A percentile compares a stretch with the other conserved stretches of the same genome.
Conservation (phyloP, 2,113 vertebrate species). For the Peromyscus californicus region DNA sequence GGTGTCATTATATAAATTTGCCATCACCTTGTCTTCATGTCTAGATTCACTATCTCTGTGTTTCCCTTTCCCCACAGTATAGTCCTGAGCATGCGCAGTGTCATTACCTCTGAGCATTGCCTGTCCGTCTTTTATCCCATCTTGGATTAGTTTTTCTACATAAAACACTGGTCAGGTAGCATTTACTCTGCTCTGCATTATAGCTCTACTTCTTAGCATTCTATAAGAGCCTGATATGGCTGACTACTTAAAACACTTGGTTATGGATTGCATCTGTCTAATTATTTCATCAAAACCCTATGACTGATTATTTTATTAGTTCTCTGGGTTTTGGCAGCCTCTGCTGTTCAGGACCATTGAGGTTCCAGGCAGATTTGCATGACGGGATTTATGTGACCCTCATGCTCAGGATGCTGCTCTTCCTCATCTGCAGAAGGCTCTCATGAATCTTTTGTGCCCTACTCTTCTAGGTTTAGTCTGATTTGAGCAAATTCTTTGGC, state of each 20-base stretch:
- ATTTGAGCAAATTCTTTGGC: background rate
- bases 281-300: background rate
- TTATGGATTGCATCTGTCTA: accelerated
- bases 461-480: background rate
- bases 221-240: background rate
- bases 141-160: conserved; percentile 10
- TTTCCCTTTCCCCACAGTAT: background rate
- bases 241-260: background rate
- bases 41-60: accelerated
- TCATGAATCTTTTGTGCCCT: background rate
- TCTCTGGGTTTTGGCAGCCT: background rate
- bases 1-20: accelerated
- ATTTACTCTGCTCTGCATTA: background rate
- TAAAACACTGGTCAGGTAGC: background rate
- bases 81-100: background rate
- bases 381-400: background rate
- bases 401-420: background rate
- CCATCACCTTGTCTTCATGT: accelerated
- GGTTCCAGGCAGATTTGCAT: background rate
- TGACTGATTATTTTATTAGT: conserved; percentile 8
- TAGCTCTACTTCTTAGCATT: background rate
- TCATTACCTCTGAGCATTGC: background rate
- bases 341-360: background rate
- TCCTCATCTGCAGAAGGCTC: background rate
- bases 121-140: background rate